Conservation (phyloP, 2,797 vertebrate genomes). For the Jordanella pulchra region DNA sequence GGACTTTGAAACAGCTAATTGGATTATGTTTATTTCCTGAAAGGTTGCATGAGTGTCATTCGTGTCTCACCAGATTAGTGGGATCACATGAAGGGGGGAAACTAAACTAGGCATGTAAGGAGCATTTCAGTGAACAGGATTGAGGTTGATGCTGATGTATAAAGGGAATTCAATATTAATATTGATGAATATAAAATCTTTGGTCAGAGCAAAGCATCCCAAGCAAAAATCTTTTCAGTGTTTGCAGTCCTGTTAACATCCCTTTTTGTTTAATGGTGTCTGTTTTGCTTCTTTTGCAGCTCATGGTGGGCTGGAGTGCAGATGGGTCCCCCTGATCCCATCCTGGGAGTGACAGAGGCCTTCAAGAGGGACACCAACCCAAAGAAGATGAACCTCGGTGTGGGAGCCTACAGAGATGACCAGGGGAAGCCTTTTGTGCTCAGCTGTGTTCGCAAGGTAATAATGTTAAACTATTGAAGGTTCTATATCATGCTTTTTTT, state of each 20-base stretch:
- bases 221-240: neutral
- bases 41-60: slow-evolving; percentile 19
- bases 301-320: slow-evolving; percentile 97
- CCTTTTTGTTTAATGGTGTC: neutral
- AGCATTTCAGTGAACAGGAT: neutral
- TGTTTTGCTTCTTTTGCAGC: slow-evolving; percentile 71
- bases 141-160: neutral
- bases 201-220: neutral
- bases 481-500: neutral
- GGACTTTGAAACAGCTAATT: slow-evolving; percentile 41
- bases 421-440: slow-evolving; percentile 94
- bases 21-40: slow-evolving; percentile 48
- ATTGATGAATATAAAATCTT: neutral
- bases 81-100: slow-evolving; percentile 56
- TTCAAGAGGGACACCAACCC: slow-evolving; percentile 92
- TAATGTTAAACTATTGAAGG: neutral
- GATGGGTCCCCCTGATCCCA: slow-evolving; percentile 98
- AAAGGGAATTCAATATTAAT: neutral
- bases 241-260: neutral
- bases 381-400: slow-evolving; percentile 99
- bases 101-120: neutral
- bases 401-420: slow-evolving; percentile 96
- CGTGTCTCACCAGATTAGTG: slow-evolving; percentile 17
- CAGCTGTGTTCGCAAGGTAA: slow-evolving; percentile 92
- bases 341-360: slow-evolving; percentile 95